Conservation (phyloP, 2,113 vertebrate genomes). For the Hiodon alosoides region DNA sequence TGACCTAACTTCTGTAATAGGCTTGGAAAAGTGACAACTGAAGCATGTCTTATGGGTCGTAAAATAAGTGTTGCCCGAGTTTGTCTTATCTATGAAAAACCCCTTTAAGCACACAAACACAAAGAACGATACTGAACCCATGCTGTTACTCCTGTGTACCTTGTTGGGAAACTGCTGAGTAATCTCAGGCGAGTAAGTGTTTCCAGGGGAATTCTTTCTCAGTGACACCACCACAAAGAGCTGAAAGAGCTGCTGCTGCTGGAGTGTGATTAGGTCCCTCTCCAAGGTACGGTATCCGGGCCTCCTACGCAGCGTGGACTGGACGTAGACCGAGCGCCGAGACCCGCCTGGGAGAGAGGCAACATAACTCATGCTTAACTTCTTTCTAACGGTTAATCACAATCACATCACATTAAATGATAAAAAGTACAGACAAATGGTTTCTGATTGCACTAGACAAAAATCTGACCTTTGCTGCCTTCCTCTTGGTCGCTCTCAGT, state of each 20-base stretch:
- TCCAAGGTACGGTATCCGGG: constrained; percentile 88
- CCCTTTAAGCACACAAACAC: not conserved
- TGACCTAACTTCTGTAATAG: too few species aligned
- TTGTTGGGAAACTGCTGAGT: constrained; percentile 92
- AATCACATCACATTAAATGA: not conserved
- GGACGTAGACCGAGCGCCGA: constrained; percentile 69
- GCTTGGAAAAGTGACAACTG: too few species aligned
- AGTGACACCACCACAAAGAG: constrained; percentile 94
- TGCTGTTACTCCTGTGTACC: constrained; percentile 53
- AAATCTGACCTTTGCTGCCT: constrained; percentile 74
- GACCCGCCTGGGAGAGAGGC: constrained; percentile 54
- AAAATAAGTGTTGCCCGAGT: too few species aligned
- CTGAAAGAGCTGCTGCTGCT: constrained; percentile 90
- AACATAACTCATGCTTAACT: not conserved
- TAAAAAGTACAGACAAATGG: not conserved
- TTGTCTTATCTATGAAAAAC: too few species aligned
- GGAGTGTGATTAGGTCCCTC: constrained; percentile 85
- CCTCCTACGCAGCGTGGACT: constrained; percentile 74
- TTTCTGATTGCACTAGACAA: too few species aligned
- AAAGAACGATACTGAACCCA: not conserved
- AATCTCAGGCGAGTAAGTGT: constrained; percentile 76
- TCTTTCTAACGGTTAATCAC: too few species aligned
- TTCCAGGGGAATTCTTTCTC: constrained; percentile 70
- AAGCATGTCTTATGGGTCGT: too few species aligned
- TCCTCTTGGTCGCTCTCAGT: constrained; percentile 90